Evolutionary conservation across 2,888 invertebrate species (phyloP).

Genomic region (Cantharis rufa): DNA sequence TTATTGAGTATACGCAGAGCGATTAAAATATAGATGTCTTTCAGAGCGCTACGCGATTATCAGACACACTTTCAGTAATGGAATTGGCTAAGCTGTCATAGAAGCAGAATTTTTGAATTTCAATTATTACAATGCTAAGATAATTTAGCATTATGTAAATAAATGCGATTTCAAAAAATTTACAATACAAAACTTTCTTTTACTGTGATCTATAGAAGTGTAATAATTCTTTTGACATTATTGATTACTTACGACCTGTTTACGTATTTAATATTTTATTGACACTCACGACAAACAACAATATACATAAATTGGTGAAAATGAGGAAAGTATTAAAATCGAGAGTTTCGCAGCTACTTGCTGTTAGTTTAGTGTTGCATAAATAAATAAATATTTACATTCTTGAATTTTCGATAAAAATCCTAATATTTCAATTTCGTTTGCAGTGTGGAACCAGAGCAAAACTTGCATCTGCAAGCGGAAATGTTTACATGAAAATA

Average conservation of each 20-base stretch:
- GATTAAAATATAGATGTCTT: too few relatives aligned
- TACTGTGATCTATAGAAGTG: neutral
- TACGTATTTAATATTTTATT: neutral
- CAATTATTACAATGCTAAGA: neutral
- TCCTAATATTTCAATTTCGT: neutral
- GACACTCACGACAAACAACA: neutral
- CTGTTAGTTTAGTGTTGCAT: neutral
- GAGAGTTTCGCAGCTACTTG: neutral
- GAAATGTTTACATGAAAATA: neutral
- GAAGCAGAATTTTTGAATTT: too few relatives aligned
- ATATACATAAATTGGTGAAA: neutral
- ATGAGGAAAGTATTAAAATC: neutral
- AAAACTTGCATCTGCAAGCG: neutral
- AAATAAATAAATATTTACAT: neutral
- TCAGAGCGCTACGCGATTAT: too few relatives aligned
- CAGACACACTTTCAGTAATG: too few relatives aligned
- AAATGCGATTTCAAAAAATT: neutral
- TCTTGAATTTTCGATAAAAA: neutral
- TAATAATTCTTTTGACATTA: neutral
- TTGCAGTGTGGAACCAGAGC: neutral
- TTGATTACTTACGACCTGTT: constrained; percentile 1
- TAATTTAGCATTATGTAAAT: neutral
- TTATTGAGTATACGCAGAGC: too few relatives aligned
- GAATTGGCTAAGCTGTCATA: too few relatives aligned
- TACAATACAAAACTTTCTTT: neutral